Conservation (phyloP, 2,797 vertebrate genomes). For the Epinephelus malabaricus region DNA sequence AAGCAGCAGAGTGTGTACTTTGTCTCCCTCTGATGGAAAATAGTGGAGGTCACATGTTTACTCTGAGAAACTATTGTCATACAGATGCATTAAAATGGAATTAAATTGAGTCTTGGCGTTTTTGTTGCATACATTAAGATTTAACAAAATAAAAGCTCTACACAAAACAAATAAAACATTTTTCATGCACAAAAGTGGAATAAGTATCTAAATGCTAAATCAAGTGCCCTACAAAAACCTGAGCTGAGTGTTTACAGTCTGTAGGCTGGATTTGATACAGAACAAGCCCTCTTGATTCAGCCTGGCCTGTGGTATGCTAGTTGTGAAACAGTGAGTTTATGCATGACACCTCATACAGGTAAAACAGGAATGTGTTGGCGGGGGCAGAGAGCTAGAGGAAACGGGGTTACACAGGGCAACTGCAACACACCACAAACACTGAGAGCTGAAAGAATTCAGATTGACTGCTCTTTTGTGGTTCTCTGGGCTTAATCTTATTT, state of each 20-base stretch:
- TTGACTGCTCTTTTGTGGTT: neutral
- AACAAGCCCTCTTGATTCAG: conserved; percentile 29
- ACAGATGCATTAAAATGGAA: neutral
- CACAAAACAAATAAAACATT: neutral
- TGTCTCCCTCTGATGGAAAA: conserved; percentile 78
- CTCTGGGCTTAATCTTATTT: neutral
- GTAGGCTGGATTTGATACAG: conserved; percentile 21
- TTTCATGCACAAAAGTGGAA: neutral
- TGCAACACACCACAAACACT: conserved; percentile 39
- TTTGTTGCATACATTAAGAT: neutral
- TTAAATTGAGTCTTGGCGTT: neutral
- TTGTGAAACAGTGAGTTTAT: conserved; percentile 79
- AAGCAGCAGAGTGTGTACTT: neutral
- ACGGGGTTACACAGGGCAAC: conserved; percentile 63
- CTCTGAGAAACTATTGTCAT: neutral
- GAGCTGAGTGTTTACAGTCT: neutral
- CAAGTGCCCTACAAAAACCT: neutral
- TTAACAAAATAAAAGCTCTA: conserved; percentile 5
- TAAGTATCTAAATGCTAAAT: neutral
- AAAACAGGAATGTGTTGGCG: conserved; percentile 81
- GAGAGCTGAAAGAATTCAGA: neutral
- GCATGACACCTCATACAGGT: conserved; percentile 81
- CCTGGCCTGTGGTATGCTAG: conserved; percentile 63
- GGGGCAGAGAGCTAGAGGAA: conserved; percentile 74
- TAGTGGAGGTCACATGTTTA: conserved; percentile 22